Evolutionary conservation across 2,797 vertebrate species (phyloP), one percentile per base, ranked within the genome.

Genomic region (Gymnoscopelus microlampas): DNA sequence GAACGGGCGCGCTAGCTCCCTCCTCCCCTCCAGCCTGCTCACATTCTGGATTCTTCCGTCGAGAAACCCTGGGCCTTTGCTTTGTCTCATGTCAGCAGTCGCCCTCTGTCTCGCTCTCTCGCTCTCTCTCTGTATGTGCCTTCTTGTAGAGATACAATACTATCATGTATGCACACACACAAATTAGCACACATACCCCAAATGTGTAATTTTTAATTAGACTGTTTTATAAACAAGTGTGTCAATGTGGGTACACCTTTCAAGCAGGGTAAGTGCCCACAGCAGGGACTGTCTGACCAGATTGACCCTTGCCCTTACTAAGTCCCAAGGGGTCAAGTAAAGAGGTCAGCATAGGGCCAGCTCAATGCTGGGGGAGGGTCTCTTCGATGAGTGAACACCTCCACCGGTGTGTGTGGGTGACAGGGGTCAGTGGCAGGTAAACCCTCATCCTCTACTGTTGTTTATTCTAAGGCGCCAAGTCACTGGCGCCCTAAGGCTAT

Each of bases 381-480:
- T 53, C 35, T 71, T 79, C 74, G 66, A 86, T 85, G 71, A 86
- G 78, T 80, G 80, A 87, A 80, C 86, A 85, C 87, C 81, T 89
- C 83, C 39, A 57, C 49, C 10, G 12, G 23, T 29, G 11, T 63
- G 60, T 29, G 60, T 49, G 60, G 26, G 29, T 53, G 4, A 71
- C 48, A 60, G 63, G 82, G 88, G 88, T 92, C 88, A 91, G 63
- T 23, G 63, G 72, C 87, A 90, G 87, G 87, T 92, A 90, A 90
- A 84, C 84, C 83, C 85, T 78, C 80, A 85, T 85, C 67, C 73
- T 73, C 62, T 70, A 68, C 70, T 49, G 55, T 80, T 88, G 80
- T 90, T 89, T 90, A 89, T 82, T 82, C 78, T 77, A 67, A 84
- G 86, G 87, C 76, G 78, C 87, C 90, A 57, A 56, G 66, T 82